phyloP scores from a whole-genome alignment of 2,797 vertebrate genomes.

The Crocodylus rhombifer region DNA sequence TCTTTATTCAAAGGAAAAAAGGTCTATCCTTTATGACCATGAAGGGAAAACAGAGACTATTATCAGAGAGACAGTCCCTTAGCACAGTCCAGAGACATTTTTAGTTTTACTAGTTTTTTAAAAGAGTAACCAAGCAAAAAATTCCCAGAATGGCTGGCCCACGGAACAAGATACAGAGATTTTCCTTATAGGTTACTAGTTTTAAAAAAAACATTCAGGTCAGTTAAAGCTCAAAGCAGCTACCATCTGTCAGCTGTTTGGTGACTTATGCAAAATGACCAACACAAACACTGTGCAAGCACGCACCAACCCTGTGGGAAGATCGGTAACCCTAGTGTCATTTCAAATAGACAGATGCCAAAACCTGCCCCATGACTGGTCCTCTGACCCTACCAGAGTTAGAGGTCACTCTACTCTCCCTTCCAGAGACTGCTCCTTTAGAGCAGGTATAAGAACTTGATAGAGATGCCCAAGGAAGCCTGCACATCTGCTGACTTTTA shows the following conservation, averaged over 20 bases:
- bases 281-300: background rate
- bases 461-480: background rate
- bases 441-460: background rate
- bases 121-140: background rate
- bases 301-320: background rate
- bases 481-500: background rate
- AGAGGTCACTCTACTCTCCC: background rate
- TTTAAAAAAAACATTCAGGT: conserved; percentile 24
- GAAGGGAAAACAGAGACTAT: background rate
- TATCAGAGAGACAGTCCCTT: background rate
- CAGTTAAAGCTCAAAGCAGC: background rate
- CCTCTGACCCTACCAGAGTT: background rate
- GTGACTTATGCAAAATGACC: background rate
- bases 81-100: background rate
- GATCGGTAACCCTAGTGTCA: background rate
- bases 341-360: background rate
- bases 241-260: background rate
- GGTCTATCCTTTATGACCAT: background rate
- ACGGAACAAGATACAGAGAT: background rate
- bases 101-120: background rate
- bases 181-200: background rate
- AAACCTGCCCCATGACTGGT: background rate
- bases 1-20: background rate
- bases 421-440: background rate
- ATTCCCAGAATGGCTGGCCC: background rate